Percentiles rank a stretch among this genome's conserved stretches.
Evolutionary conservation across 2,888 invertebrate genomes (phyloP).

Genomic region (Lochmaea crataegi): DNA sequence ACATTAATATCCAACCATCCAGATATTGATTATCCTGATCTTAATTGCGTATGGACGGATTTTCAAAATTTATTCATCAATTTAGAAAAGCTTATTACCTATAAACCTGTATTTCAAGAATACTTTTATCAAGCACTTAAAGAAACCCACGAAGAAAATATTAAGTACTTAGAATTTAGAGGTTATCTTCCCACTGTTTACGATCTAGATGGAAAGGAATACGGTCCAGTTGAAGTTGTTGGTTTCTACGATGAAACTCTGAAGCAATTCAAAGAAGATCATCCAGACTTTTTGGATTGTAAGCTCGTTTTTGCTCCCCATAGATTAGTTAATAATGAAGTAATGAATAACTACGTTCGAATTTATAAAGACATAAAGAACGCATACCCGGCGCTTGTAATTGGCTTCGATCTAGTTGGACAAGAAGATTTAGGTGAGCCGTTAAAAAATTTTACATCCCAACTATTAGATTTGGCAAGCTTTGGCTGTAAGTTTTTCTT

Average conservation of each 20-base stretch:
- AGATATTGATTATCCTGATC: slow-evolving; percentile 56
- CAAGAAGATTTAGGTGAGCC: slow-evolving; percentile 80
- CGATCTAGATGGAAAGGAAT: slow-evolving; percentile 68
- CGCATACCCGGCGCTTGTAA: slow-evolving; percentile 71
- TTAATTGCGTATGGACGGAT: slow-evolving; percentile 66
- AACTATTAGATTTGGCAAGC: slow-evolving; percentile 46
- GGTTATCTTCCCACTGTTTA: slow-evolving; percentile 68
- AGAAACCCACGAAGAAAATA: slow-evolving; percentile 73
- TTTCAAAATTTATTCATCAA: slow-evolving; percentile 67
- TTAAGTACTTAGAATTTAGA: slow-evolving; percentile 73
- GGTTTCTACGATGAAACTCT: slow-evolving; percentile 66
- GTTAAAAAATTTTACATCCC: slow-evolving; percentile 70
- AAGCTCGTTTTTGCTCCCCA: slow-evolving; percentile 73
- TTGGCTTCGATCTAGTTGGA: slow-evolving; percentile 85
- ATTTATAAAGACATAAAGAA: slow-evolving; percentile 39
- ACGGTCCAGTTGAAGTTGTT: slow-evolving; percentile 65
- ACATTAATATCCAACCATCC: slow-evolving; percentile 68
- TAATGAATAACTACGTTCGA: slow-evolving; percentile 57
- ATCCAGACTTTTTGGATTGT: slow-evolving; percentile 71
- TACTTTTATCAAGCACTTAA: slow-evolving; percentile 69
- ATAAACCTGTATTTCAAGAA: slow-evolving; percentile 69
- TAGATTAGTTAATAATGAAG: slow-evolving; percentile 59
- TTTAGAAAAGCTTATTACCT: slow-evolving; percentile 60
- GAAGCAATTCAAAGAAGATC: slow-evolving; percentile 66
- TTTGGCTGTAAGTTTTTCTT: slow-evolving; percentile 55